Evolutionary conservation across 1,140 invertebrate genomes (phyloP).

Genomic region (Bombus terrestris): DNA sequence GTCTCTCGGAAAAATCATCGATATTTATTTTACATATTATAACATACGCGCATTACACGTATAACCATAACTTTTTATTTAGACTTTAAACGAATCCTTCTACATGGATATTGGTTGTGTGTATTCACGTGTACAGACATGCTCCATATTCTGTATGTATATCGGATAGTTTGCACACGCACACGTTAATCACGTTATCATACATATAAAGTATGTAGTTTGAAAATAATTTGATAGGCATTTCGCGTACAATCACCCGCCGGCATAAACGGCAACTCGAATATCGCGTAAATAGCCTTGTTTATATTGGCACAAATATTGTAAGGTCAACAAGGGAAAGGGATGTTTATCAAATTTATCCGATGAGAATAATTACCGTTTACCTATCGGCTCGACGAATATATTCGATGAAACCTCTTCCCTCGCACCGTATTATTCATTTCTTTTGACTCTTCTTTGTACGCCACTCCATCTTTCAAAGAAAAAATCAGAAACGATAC

Average conservation of each 20-base stretch:
- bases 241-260: slow-evolving; percentile 57
- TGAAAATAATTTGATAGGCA: slow-evolving; percentile 74
- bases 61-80: slow-evolving; percentile 51
- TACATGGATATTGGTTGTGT: neutral
- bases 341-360: neutral
- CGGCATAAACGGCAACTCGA: slow-evolving; percentile 61
- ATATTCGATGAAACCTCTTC: neutral
- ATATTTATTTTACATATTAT: neutral
- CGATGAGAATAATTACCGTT: neutral
- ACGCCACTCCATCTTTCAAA: neutral
- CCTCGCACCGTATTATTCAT: neutral
- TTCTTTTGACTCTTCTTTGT: neutral
- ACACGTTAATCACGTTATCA: neutral
- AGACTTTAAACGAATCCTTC: slow-evolving; percentile 51
- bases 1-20: slow-evolving; percentile 7
- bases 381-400: neutral
- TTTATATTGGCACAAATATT: slow-evolving; percentile 64
- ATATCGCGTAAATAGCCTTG: slow-evolving; percentile 61
- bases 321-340: slow-evolving; percentile 49
- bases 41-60: slow-evolving; percentile 34
- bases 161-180: neutral
- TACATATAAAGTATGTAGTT: slow-evolving; percentile 54
- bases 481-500: neutral
- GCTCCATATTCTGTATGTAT: neutral
- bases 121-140: neutral